phyloP scores from a whole-genome alignment of 2,888 invertebrate genomes.

The Spisula subtruncata region DNA sequence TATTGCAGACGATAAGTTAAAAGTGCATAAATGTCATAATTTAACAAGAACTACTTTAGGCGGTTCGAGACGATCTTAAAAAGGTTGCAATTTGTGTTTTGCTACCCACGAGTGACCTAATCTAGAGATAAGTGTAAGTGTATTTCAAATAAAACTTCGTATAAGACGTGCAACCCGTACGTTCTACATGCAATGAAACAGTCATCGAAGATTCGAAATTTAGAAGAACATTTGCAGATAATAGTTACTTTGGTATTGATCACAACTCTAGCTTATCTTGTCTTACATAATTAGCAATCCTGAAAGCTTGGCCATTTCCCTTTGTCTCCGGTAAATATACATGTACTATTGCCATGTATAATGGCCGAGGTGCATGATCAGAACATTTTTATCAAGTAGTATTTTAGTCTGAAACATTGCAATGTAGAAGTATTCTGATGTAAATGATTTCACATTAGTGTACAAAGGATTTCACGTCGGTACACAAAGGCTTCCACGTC shows the following conservation, averaged over 20 bases:
- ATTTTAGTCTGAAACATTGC: no score
- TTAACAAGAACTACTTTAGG: conserved; percentile 9
- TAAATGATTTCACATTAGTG: no score
- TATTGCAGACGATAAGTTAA: neutral
- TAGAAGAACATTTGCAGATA: neutral
- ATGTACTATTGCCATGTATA: no score
- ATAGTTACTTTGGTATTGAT: neutral
- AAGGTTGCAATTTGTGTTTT: conserved; percentile 3
- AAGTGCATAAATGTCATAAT: neutral
- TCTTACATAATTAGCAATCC: no score
- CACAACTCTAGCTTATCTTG: neutral
- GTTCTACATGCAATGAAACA: neutral
- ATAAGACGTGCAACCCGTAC: neutral
- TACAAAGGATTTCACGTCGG: no score
- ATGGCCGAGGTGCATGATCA: no score
- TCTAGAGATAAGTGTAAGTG: conserved; percentile 11
- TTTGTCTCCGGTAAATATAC: no score
- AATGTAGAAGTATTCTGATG: no score
- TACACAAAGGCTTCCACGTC: no score
- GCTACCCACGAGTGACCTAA: neutral
- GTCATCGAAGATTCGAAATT: neutral
- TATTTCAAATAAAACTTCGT: neutral
- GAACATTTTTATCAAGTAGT: no score
- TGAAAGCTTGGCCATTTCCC: no score
- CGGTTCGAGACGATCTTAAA: conserved; percentile 45